Evolutionary conservation across 53 echinoderm and acorn worm genomes (phyloP).

Genomic region (Glandiceps talaboti): DNA sequence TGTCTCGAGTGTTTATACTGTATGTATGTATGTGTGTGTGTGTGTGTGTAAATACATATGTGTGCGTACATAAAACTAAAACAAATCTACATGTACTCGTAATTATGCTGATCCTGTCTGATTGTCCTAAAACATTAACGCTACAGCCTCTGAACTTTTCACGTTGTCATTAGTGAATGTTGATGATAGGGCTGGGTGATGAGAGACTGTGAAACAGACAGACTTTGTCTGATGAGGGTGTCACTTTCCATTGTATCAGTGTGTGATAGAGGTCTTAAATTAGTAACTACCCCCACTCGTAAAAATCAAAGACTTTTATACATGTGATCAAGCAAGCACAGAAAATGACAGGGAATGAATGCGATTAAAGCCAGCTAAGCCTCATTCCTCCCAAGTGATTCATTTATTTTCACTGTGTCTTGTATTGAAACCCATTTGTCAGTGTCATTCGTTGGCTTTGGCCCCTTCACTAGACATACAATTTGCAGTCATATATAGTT

Average conservation of each 20-base stretch:
- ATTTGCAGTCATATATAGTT: too few species aligned
- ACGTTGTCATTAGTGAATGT: too few species aligned
- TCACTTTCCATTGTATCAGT: background rate
- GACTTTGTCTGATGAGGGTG: background rate
- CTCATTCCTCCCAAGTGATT: background rate
- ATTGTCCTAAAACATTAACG: too few species aligned
- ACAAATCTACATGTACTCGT: too few species aligned
- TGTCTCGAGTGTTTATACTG: too few species aligned
- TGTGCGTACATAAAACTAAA: too few species aligned
- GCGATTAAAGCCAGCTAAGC: background rate
- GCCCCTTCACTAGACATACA: too few species aligned
- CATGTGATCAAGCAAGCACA: background rate
- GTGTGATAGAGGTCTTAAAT: background rate
- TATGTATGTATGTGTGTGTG: too few species aligned
- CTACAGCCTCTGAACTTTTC: too few species aligned
- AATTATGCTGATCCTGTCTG: too few species aligned
- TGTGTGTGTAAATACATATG: too few species aligned
- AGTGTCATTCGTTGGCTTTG: background rate
- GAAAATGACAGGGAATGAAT: background rate
- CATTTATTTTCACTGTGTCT: background rate
- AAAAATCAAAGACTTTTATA: background rate
- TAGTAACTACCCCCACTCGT: background rate
- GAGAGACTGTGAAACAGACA: background rate
- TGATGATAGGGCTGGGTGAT: too few species aligned
- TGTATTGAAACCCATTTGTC: background rate